phyloP scores from a whole-genome alignment of 2,797 vertebrate genomes.

The Pangasius macronema region DNA sequence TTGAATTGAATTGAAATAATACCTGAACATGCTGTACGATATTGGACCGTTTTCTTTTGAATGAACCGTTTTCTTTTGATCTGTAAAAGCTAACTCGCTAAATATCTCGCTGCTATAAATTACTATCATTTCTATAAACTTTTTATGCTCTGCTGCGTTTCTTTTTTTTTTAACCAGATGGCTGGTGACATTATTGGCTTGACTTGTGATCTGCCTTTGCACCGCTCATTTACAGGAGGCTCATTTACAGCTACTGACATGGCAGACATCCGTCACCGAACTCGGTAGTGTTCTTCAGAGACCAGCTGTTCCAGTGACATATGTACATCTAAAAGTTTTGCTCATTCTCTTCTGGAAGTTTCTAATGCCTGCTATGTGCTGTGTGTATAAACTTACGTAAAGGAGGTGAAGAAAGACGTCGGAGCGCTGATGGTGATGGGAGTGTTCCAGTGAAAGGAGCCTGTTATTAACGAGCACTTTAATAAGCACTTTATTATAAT shows the following conservation, averaged over 20 bases:
- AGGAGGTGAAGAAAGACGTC: not conserved
- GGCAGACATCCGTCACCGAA: conserved; percentile 1
- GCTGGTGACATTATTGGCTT: not conserved
- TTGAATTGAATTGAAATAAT: no score
- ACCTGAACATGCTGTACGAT: not conserved
- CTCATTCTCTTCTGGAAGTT: not conserved
- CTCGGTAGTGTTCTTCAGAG: not conserved
- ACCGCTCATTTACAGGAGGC: not conserved
- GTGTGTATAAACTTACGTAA: not conserved
- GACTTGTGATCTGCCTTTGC: not conserved
- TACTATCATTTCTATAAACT: not conserved
- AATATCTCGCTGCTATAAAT: not conserved
- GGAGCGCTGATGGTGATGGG: not conserved
- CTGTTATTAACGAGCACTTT: no score
- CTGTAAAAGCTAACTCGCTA: not conserved
- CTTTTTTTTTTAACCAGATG: not conserved
- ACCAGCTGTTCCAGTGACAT: not conserved
- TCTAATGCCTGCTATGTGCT: not conserved
- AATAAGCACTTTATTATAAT: no score
- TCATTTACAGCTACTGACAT: conserved; percentile 11
- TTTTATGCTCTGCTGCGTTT: not conserved
- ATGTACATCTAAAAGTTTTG: not conserved
- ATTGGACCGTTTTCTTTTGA: not conserved
- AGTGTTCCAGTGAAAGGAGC: not conserved
- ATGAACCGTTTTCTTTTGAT: no score